A percentile compares a stretch with the other conserved stretches of the same genome.
Conservation (phyloP, 2,888 invertebrate species). For the Aphrophora alni region DNA sequence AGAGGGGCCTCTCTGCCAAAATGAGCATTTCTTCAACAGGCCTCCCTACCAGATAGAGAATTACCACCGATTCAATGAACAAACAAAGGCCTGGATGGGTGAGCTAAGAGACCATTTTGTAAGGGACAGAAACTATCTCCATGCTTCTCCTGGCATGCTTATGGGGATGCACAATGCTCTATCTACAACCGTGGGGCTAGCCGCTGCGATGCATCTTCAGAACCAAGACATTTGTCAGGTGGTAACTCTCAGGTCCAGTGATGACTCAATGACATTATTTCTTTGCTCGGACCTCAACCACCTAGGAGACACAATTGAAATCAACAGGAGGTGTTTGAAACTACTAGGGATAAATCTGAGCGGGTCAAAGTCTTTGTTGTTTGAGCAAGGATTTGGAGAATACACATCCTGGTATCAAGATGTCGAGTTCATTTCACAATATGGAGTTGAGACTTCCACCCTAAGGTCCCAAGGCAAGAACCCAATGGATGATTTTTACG, state of each 20-base stretch:
- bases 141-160: constrained; percentile 40
- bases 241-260: constrained; percentile 25
- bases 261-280: constrained; percentile 36
- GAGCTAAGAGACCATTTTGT: not conserved
- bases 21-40: not conserved
- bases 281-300: not conserved
- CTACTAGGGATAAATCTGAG: constrained; percentile 32
- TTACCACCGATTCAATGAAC: not conserved
- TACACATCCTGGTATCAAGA: constrained; percentile 34
- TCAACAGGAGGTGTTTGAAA: constrained; percentile 14
- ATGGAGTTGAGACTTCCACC: constrained; percentile 26
- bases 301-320: not conserved
- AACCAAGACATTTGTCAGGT: not conserved
- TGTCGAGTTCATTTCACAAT: constrained; percentile 28
- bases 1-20: not conserved
- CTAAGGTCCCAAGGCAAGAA: constrained; percentile 29
- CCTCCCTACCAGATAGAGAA: not conserved
- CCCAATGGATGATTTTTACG: constrained; percentile 29
- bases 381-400: not conserved
- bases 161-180: constrained; percentile 52
- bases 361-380: constrained; percentile 17
- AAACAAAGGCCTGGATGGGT: not conserved
- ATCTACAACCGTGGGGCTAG: constrained; percentile 47
- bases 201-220: constrained; percentile 24
- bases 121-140: not conserved